Evolutionary conservation across 2,888 invertebrate species (phyloP).

Genomic region (Megaustenia siamemsis): DNA sequence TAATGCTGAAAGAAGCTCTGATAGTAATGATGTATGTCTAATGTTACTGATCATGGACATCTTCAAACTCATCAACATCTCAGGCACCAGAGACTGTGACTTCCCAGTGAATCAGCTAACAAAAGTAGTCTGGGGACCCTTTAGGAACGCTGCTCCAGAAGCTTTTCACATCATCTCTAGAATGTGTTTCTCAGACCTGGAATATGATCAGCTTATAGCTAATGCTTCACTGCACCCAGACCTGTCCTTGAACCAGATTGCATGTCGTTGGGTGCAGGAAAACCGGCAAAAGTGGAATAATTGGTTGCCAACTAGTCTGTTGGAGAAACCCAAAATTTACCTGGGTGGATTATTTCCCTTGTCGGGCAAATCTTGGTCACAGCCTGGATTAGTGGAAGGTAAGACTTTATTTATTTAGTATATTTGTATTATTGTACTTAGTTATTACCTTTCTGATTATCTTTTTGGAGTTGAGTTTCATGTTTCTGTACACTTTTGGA

Average conservation of each 20-base stretch:
- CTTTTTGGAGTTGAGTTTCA: too few relatives aligned
- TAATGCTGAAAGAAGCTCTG: too few relatives aligned
- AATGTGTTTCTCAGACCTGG: conserved; percentile 81
- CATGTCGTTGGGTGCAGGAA: conserved; percentile 86
- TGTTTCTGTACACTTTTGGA: too few relatives aligned
- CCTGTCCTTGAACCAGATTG: conserved; percentile 80
- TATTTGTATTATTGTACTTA: too few relatives aligned
- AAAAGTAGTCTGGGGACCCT: conserved; percentile 85
- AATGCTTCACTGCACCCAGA: conserved; percentile 54
- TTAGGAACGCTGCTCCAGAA: conserved; percentile 82
- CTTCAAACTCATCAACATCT: background rate
- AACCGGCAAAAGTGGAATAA: conserved; percentile 81
- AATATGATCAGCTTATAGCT: conserved; percentile 82
- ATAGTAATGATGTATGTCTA: too few relatives aligned
- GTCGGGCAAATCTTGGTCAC: conserved; percentile 83
- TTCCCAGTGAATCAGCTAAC: conserved; percentile 86
- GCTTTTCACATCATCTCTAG: conserved; percentile 76
- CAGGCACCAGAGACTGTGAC: conserved; percentile 79
- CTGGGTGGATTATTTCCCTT: conserved; percentile 88
- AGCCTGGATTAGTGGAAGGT: conserved; percentile 83
- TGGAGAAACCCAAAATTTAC: conserved; percentile 81
- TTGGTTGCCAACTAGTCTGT: conserved; percentile 80
- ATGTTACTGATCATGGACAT: too few relatives aligned
- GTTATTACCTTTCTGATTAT: too few relatives aligned
- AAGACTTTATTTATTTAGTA: conserved; percentile 57